A percentile compares a stretch with the other conserved stretches of the same genome.
phyloP scores from a whole-genome alignment of 2,113 vertebrate species.

The Ranitomeya variabilis region DNA sequence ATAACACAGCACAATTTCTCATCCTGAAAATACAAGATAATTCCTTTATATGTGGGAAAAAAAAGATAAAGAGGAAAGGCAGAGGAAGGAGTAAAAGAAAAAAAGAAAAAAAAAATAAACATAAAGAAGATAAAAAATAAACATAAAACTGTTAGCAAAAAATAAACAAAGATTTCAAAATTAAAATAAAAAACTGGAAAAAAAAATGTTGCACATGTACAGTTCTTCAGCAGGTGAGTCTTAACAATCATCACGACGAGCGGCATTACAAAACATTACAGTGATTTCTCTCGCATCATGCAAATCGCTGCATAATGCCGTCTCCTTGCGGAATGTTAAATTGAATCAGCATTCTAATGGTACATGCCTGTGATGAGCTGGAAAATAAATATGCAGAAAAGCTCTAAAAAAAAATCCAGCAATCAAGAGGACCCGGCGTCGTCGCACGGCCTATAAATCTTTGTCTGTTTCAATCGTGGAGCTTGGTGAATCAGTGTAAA shows the following conservation, averaged over 20 bases:
- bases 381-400: conserved; percentile 98
- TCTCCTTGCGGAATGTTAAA: conserved; percentile 86
- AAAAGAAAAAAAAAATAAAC: not conserved
- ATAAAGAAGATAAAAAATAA: not conserved
- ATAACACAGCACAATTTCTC: conserved; percentile 86
- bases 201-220: conserved; percentile 43
- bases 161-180: not conserved
- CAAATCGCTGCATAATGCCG: conserved; percentile 83
- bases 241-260: conserved; percentile 71
- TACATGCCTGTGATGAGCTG: conserved; percentile 89
- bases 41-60: conserved; percentile 62
- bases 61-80: conserved; percentile 60
- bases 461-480: conserved; percentile 98
- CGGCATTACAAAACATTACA: conserved; percentile 73
- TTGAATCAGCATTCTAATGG: conserved; percentile 95
- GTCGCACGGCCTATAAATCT: conserved; percentile 96
- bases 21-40: conserved; percentile 79
- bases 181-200: not conserved
- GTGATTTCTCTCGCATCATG: conserved; percentile 82
- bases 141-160: not conserved
- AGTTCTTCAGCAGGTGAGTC: conserved; percentile 70
- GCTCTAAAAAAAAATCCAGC: conserved; percentile 81
- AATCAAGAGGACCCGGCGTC: conserved; percentile 90
- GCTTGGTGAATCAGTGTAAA: conserved; percentile 95
- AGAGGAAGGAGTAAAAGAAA: conserved; percentile 70